Evolutionary conservation across 2,113 vertebrate species (phyloP).

Genomic region (Piprites chloris): DNA sequence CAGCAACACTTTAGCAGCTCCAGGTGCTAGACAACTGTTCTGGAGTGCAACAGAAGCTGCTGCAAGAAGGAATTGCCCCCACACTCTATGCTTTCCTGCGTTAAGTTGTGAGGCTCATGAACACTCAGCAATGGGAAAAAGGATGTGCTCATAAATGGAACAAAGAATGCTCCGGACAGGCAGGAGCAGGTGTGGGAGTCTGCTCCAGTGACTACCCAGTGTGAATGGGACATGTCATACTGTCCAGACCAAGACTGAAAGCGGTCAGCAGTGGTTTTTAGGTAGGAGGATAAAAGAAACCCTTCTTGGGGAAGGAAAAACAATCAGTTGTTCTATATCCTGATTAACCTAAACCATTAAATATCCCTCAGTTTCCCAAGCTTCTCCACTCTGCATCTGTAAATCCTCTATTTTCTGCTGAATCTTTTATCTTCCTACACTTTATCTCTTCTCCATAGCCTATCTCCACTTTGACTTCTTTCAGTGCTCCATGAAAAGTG

Average conservation of each 20-base stretch:
- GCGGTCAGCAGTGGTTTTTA: background rate
- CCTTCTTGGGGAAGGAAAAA: background rate
- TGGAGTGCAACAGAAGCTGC: background rate
- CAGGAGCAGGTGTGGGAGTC: background rate
- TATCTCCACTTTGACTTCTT: background rate
- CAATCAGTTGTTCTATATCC: background rate
- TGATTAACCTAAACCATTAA: background rate
- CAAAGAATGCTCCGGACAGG: background rate
- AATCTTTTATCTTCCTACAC: background rate
- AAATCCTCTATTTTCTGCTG: background rate
- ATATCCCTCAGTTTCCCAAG: background rate
- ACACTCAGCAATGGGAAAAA: background rate
- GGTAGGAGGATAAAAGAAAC: background rate
- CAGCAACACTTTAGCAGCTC: background rate
- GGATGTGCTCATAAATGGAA: background rate
- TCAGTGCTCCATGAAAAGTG: background rate
- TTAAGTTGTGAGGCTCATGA: background rate
- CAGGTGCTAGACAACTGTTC: background rate
- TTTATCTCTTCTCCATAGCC: background rate
- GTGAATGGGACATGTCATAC: background rate
- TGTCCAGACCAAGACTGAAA: background rate
- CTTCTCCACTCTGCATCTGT: background rate
- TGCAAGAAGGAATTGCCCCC: background rate
- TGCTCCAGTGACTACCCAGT: background rate
- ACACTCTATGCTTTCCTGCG: background rate